A percentile compares a stretch with the other conserved stretches of the same genome.
Conservation (phyloP, 1,140 invertebrate genomes). For the Dolichoris vasculosae region DNA sequence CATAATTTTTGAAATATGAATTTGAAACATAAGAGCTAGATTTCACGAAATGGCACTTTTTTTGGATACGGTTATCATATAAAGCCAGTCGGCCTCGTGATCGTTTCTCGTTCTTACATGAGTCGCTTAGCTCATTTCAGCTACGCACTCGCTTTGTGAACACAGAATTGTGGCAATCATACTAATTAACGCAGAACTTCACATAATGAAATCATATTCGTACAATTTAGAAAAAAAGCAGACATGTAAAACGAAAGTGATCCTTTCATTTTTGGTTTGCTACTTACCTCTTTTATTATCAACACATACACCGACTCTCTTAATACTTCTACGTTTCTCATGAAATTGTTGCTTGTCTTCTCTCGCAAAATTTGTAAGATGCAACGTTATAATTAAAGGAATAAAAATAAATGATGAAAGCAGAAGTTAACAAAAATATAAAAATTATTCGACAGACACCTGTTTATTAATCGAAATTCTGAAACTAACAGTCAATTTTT, state of each 20-base stretch:
- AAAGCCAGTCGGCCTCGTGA: background rate
- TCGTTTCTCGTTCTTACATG: background rate
- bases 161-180: conserved; percentile 24
- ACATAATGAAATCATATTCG: background rate
- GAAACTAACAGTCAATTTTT: background rate
- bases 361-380: conserved; percentile 22
- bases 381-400: conserved; percentile 42
- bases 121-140: background rate
- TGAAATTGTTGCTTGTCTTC: conserved; percentile 13
- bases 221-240: conserved; percentile 11
- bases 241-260: background rate
- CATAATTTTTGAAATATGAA: background rate
- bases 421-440: conserved; percentile 19
- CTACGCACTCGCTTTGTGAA: background rate
- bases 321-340: background rate
- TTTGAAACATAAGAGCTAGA: background rate
- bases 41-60: background rate
- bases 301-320: background rate
- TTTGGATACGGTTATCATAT: conserved; percentile 8
- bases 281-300: background rate
- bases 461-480: conserved; percentile 25
- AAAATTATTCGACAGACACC: conserved; percentile 34
- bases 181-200: conserved; percentile 18
- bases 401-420: conserved; percentile 15
- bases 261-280: background rate